Base-by-base conservation (phyloP, 1,140 invertebrate genomes). In the Drosophila virilis region DNA sequence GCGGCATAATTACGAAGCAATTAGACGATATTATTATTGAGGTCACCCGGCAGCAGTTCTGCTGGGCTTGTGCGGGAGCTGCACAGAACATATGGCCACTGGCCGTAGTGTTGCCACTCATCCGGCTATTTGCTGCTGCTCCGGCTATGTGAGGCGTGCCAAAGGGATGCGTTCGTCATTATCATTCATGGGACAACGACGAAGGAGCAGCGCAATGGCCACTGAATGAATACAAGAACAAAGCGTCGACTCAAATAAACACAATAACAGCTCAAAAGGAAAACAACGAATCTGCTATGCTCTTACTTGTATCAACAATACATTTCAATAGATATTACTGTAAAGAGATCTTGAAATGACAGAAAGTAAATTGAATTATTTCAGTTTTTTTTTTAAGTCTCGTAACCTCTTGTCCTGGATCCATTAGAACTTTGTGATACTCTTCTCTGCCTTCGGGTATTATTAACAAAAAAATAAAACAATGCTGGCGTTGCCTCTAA, bases 1-100 rank as follows among this genome's bases (percentile, higher is more conserved):
- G 77, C 84, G 83, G 79, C 83, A 88, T 88, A 88, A 88, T 88
- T 89, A 88, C 83, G 84, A 89, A 88, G 83, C 84, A 88, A 88
- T 88, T 88, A 88, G 84, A 89, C 79, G 84, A 89, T 83, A 88
- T 89, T 89, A 88, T 88, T 89, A 88, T 83, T 77, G 69, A 89
- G 83, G 83, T 88, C 84, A 83, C 77, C 46, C 65, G 46, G 48
- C 57, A 65, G 54, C 12, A 40, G 38, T 17, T 17, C 0, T 8
- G 32, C 32, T 43, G 48, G 40, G 17, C 40, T 15, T 52, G 38
- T n/a, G 52, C 28, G 43, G 65, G 51, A 6, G 54, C 51, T 42
- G 51, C 65, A 64, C 37, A 45, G 65, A 82, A 78, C 83, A 88
- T 88, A 86, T 86, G 83, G 83, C 76, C 79, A 67, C 50, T 48